Percentiles rank a stretch among this genome's conserved stretches.
phyloP scores from a whole-genome alignment of 2,888 invertebrate species.

The Chromoteleia sp. region DNA sequence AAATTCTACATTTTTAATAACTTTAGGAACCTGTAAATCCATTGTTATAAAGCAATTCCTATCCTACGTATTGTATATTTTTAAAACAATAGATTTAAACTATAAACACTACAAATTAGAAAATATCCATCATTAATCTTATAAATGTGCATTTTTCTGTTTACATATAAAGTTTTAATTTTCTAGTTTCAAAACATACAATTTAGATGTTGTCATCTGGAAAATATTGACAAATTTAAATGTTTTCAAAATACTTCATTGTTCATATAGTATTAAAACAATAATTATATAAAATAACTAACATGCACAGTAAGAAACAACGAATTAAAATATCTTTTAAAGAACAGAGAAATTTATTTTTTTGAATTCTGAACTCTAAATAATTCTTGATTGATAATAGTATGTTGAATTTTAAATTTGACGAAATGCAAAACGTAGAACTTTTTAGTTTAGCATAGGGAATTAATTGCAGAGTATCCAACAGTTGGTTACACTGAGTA shows the following conservation, averaged over 20 bases:
- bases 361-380: no score
- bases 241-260: background rate
- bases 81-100: background rate
- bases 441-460: slow-evolving; percentile 17
- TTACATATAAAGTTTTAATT: background rate
- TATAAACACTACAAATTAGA: background rate
- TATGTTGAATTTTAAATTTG: slow-evolving; percentile 9
- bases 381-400: background rate
- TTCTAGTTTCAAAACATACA: background rate
- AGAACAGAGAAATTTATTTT: no score
- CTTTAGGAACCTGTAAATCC: background rate
- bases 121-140: background rate
- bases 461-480: no score
- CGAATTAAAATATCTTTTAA: no score
- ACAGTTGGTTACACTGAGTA: slow-evolving; percentile 42
- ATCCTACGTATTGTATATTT: background rate
- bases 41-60: background rate
- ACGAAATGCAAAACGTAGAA: background rate
- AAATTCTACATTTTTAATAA: background rate
- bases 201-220: background rate
- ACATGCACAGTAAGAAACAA: no score
- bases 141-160: background rate
- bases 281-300: background rate
- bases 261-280: background rate
- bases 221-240: background rate